phyloP scores from a whole-genome alignment of 2,888 invertebrate genomes.

The Pasiphila rectangulata region DNA sequence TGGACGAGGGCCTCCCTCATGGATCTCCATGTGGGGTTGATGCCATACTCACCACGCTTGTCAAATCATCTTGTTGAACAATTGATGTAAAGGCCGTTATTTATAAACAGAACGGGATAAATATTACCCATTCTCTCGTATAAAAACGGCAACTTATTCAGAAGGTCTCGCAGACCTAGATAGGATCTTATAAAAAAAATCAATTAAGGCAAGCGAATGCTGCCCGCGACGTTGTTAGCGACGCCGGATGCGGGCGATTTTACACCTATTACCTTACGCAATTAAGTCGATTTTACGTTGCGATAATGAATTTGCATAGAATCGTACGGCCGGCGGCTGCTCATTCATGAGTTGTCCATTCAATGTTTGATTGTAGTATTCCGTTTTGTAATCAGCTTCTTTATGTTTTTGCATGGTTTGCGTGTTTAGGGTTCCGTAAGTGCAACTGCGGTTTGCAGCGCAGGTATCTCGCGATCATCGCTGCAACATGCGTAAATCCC shows the following conservation, averaged over 20 bases:
- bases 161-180: constrained; percentile 31
- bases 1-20: too few relatives aligned
- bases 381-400: constrained; percentile 19
- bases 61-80: too few relatives aligned
- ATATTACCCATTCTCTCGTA: constrained; percentile 1
- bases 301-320: constrained; percentile 71
- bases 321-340: constrained; percentile 49
- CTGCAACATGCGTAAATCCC: too few relatives aligned
- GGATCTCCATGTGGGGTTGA: too few relatives aligned
- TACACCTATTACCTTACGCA: constrained; percentile 54
- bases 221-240: constrained; percentile 31
- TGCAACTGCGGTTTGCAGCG: too few relatives aligned
- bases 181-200: constrained; percentile 26
- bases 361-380: constrained; percentile 26
- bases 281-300: constrained; percentile 64
- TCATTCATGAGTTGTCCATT: constrained; percentile 55
- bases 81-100: too few relatives aligned
- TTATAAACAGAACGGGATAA: too few relatives aligned
- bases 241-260: constrained; percentile 64
- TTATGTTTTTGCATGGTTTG: constrained; percentile 22
- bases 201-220: constrained; percentile 25
- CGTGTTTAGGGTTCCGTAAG: not conserved
- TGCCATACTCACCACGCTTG: too few relatives aligned
- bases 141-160: constrained; percentile 1
- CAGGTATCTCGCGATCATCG: too few relatives aligned